Conservation (phyloP, 2,797 vertebrate species). For the Smutsia gigantea region DNA sequence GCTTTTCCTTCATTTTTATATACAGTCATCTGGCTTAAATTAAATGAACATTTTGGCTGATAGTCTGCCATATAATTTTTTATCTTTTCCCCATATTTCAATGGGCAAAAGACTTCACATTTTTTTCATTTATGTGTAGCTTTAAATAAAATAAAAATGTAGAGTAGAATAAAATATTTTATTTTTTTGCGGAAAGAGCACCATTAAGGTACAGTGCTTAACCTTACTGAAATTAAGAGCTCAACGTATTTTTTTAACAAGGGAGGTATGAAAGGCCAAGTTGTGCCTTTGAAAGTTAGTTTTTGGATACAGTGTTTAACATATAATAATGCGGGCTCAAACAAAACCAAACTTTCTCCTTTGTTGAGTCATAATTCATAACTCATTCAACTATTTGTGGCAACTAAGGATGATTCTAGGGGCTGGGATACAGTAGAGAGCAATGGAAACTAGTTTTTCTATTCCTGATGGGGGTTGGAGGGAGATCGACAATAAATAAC, state of each 20-base stretch:
- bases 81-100: neutral
- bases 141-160: neutral
- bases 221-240: neutral
- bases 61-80: neutral
- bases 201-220: neutral
- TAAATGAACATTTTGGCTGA: neutral
- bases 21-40: neutral
- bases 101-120: neutral
- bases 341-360: neutral
- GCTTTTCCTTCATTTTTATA: constrained; percentile 3
- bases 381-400: neutral
- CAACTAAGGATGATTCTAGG: neutral
- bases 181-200: neutral
- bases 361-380: neutral
- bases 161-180: neutral
- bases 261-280: neutral
- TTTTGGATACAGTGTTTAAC: neutral
- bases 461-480: neutral
- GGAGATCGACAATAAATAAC: neutral
- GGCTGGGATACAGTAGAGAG: neutral
- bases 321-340: neutral
- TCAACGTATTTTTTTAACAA: constrained; percentile 14
- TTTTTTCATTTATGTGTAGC: neutral
- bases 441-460: neutral
- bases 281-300: neutral